Conservation (phyloP, 2,113 vertebrate genomes). For the Amia ocellicauda region DNA sequence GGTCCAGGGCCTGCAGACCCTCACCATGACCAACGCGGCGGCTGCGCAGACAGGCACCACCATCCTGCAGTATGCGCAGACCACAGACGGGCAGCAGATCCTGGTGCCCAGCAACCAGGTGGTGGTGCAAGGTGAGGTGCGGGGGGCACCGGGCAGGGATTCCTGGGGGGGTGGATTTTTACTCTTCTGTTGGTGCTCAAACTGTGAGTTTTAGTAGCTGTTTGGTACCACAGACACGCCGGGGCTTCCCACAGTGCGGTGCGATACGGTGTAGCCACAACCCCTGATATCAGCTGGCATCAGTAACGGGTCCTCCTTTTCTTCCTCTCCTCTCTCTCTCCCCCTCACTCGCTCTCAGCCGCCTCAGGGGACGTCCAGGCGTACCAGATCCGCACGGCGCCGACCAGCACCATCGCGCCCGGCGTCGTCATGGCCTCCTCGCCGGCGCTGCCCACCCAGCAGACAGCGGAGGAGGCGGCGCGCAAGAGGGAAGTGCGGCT, state of each 20-base stretch:
- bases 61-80: slow-evolving; percentile 97
- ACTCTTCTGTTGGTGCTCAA: no score
- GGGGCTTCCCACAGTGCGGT: no score
- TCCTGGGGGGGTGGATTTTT: no score
- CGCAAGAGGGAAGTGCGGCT: slow-evolving; percentile 95
- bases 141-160: neutral
- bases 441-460: slow-evolving; percentile 75
- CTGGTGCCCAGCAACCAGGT: slow-evolving; percentile 97
- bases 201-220: no score
- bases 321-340: neutral
- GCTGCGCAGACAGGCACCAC: slow-evolving; percentile 85
- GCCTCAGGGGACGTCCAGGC: slow-evolving; percentile 95
- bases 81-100: slow-evolving; percentile 96
- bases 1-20: slow-evolving; percentile 88
- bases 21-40: slow-evolving; percentile 91
- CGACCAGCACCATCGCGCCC: slow-evolving; percentile 85
- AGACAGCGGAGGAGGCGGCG: slow-evolving; percentile 87
- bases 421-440: slow-evolving; percentile 94
- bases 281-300: no score
- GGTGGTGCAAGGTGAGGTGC: slow-evolving; percentile 92
- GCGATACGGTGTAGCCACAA: no score
- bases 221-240: no score
- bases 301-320: no score
- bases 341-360: slow-evolving; percentile 55
- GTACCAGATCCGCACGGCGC: slow-evolving; percentile 93